Base-by-base conservation (phyloP, 1,140 invertebrate genomes). In the Trypoxylus dichotomus region DNA sequence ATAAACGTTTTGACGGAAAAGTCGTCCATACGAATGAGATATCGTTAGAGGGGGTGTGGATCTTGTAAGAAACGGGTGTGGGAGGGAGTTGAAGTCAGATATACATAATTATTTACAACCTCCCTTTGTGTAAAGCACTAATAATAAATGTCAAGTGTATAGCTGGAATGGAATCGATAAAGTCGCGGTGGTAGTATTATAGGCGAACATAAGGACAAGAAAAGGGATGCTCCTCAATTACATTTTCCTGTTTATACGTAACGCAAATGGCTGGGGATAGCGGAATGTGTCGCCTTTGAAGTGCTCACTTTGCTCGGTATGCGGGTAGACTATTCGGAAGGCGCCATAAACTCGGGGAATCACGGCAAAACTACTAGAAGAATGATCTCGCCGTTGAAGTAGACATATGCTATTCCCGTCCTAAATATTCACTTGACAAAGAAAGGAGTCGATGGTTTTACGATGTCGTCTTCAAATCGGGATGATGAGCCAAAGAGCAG, bases 241-340 rank as follows among this genome's bases (percentile, higher is more conserved):
- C 77, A 75, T 75, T 78, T 78, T 78, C 74, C 77, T 76, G 77
- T 78, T 78, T 78, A 78, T 75, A 76, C 74, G 75, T 76, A 76
- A 78, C 72, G 41, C 63, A 78, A 78, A 73, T 68, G 41, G 41
- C 73, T 37, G 29, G 25, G 47, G 71, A 41, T 73, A 37, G 21
- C 13, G 37, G 71, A 73, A 73, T 73, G 71, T 73, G 71, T 73
- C 71, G 71, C 71, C 71, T 73, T n/a, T 73, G 71, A 73, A 73
- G 71, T 73, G 71, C 27, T 32, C 71, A 73, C 27, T 73, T 73
- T 73, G 71, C 71, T 41, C 71, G 71, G 11, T 41, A 73, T 73
- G 71, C 71, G 71, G 71, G 71, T 21, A 37, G 71, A 73, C 71
- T 73, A 73, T 73, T 73, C 37, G 29, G 13, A n/a, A 73, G 71